Base-by-base conservation (phyloP, 2,797 vertebrate species). In the Spea hammondii region DNA sequence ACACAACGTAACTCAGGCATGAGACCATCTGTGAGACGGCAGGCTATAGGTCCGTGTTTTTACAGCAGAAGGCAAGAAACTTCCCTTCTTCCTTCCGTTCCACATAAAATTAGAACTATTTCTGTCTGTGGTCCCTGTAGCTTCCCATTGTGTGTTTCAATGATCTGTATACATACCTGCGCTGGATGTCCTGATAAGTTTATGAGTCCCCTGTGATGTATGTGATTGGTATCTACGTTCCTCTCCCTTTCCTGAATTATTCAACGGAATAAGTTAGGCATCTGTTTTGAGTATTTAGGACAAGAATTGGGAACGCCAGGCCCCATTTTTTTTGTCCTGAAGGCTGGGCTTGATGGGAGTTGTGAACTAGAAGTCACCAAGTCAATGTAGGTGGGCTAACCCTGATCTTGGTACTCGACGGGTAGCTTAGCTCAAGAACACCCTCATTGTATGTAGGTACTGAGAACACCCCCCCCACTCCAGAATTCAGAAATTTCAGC, bases 191-290 rank as follows among this genome's bases (percentile, higher is more conserved):
- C 32, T 32, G 32, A 32, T 32, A 46, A 12, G 8, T 72, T 72
- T 72, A 78, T 13, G 46, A 3, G 49, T 72, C 77, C 62, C 77
- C 59, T 59, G 70, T 78, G 70, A 57, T 45, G 44, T 59, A 3
- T 59, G 5, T 72, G 49, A 7, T 7, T 14, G 50, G 59, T 76
- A 70, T 69, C 45, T 72, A 65, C 44, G 53, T 32, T 32, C 62
- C 62, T 62, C 54, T 78, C 50, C 32, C 57, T 60, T 73, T 79
- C 77, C 77, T 79, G 70, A 17, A 60, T 72, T 54, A 6, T 12
- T 13, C 12, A 55, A 57, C 53, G 8, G 46, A 8, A 12, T 47
- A 57, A 59, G 11, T 44, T 32, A 9, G 49, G 46, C 71, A 69
- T 74, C 65, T 70, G 65, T 13, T 70, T 53, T 32, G 12, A 73